Conservation (phyloP, 2,797 vertebrate genomes). For the Streptopelia turtur region DNA sequence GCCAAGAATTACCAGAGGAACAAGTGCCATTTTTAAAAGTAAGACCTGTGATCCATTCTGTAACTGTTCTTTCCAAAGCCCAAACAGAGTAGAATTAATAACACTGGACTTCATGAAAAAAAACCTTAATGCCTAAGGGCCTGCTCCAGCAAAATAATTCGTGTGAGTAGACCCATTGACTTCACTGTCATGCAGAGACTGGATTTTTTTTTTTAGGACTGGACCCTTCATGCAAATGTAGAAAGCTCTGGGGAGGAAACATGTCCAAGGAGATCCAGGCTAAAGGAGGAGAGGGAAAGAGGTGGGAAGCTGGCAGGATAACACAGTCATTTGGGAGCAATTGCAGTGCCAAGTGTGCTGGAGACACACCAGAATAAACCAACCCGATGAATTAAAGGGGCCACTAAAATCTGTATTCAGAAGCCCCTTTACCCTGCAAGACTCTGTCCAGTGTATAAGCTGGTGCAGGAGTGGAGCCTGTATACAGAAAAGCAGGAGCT, state of each 20-base stretch:
- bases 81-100: slow-evolving; percentile 20
- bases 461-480: slow-evolving; percentile 27
- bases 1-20: slow-evolving; percentile 15
- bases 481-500: slow-evolving; percentile 1
- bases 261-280: not conserved
- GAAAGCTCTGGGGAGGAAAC: slow-evolving; percentile 42
- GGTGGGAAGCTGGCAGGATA: slow-evolving; percentile 15
- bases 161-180: not conserved
- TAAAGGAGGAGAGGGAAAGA: slow-evolving; percentile 29
- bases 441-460: not conserved
- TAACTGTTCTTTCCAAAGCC: slow-evolving; percentile 29
- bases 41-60: slow-evolving; percentile 5
- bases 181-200: slow-evolving; percentile 25
- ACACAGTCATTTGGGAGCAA: not conserved
- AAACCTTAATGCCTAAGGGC: not conserved
- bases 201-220: not conserved
- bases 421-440: slow-evolving; percentile 4
- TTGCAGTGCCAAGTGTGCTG: not conserved
- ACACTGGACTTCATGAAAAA: slow-evolving; percentile 8
- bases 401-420: not conserved
- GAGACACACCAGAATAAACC: not conserved
- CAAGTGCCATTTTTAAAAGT: slow-evolving; percentile 1
- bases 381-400: not conserved
- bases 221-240: slow-evolving; percentile 26
- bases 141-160: slow-evolving; percentile 1